Evolutionary conservation across 2,113 vertebrate genomes (phyloP).

Genomic region (Pelecanus crispus): DNA sequence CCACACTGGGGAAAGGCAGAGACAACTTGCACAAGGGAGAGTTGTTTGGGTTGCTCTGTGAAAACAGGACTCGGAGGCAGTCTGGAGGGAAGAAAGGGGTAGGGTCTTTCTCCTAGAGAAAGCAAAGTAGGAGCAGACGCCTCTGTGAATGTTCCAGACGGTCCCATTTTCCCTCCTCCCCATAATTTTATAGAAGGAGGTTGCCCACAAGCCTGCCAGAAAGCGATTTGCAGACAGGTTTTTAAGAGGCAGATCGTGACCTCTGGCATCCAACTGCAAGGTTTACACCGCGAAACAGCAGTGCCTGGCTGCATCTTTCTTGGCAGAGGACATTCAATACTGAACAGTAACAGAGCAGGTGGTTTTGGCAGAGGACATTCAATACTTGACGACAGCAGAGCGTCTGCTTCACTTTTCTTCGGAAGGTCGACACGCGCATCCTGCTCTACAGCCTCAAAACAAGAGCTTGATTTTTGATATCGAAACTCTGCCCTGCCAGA

Average conservation of each 20-base stretch:
- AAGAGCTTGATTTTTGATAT: not conserved
- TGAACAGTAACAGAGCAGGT: fast-evolving
- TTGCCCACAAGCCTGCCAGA: not conserved
- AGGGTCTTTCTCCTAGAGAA: not conserved
- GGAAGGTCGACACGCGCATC: not conserved
- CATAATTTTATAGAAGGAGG: not conserved
- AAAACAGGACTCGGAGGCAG: not conserved
- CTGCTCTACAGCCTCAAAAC: not conserved
- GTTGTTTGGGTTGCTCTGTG: not conserved
- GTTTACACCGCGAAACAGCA: not conserved
- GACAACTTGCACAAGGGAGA: not conserved
- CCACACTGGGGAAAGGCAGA: not conserved
- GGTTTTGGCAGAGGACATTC: not conserved
- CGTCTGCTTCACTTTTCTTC: not conserved
- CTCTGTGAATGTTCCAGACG: not conserved
- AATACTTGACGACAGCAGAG: not conserved
- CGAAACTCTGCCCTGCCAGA: not conserved
- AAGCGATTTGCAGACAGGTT: not conserved
- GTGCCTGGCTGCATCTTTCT: not conserved
- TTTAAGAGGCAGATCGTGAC: not conserved
- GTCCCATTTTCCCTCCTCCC: not conserved
- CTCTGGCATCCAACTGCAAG: not conserved
- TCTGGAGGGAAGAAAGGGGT: not conserved
- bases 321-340: not conserved
- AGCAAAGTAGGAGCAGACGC: not conserved